A percentile compares a stretch with the other conserved stretches of the same genome.
phyloP scores from a whole-genome alignment of 2,888 invertebrate genomes.

The Ennomos erosarius region DNA sequence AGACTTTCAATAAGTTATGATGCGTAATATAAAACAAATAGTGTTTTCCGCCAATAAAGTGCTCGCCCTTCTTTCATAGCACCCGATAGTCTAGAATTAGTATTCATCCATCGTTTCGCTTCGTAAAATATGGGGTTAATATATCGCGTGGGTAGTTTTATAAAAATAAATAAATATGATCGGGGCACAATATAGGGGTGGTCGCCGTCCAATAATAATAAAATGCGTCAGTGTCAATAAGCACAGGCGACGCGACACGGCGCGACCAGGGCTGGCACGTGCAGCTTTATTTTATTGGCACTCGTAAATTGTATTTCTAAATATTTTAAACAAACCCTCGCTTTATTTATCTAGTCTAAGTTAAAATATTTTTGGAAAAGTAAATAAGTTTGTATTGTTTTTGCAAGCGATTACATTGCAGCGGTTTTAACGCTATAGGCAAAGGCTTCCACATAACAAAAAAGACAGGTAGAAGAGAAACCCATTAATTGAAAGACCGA shows the following conservation, averaged over 20 bases:
- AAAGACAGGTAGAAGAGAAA: no score
- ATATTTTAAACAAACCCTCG: no score
- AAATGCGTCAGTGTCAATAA: slow-evolving; percentile 41
- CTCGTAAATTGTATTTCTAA: no score
- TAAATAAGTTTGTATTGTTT: no score
- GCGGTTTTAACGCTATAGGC: no score
- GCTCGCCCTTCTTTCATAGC: slow-evolving; percentile 14
- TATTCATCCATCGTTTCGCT: slow-evolving; percentile 36
- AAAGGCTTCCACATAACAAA: no score
- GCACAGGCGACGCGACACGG: slow-evolving; percentile 12
- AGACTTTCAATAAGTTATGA: no score
- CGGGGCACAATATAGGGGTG: slow-evolving; percentile 32
- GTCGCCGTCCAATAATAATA: slow-evolving; percentile 35
- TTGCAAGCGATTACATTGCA: no score
- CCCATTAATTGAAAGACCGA: no score
- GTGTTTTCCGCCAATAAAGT: slow-evolving; percentile 14
- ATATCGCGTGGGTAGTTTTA: slow-evolving; percentile 38
- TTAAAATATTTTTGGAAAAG: no score
- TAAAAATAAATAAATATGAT: slow-evolving; percentile 43
- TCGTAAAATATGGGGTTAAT: slow-evolving; percentile 42
- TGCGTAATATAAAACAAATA: no score
- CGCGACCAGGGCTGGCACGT: slow-evolving; percentile 5
- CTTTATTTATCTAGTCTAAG: no score
- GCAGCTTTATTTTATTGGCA: neutral
- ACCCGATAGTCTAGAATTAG: slow-evolving; percentile 33